Evolutionary conservation across 1,140 invertebrate genomes (phyloP).

Genomic region (Archivesica marissinica): DNA sequence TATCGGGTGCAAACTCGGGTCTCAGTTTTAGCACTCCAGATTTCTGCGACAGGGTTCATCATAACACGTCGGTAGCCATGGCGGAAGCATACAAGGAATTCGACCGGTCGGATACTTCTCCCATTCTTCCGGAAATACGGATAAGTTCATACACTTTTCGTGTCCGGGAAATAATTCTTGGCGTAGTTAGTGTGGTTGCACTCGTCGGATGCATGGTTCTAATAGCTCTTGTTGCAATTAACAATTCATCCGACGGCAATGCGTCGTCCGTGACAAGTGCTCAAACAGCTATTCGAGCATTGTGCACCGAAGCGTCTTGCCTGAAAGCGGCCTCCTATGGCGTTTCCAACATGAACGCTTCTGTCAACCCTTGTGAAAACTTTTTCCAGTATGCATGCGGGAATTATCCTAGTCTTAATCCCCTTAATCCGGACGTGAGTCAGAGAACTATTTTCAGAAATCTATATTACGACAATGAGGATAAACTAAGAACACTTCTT

Average conservation of each 20-base stretch:
- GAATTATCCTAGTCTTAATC: slow-evolving; percentile 66
- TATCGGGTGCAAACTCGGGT: slow-evolving; percentile 4
- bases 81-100: slow-evolving; percentile 73
- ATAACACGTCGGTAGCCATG: slow-evolving; percentile 39
- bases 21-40: slow-evolving; percentile 48
- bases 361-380: slow-evolving; percentile 86
- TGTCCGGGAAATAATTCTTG: slow-evolving; percentile 70
- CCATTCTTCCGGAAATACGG: slow-evolving; percentile 67
- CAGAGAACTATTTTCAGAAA: slow-evolving; percentile 68
- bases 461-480: slow-evolving; percentile 73
- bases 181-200: slow-evolving; percentile 51
- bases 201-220: slow-evolving; percentile 69
- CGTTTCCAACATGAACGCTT: slow-evolving; percentile 82
- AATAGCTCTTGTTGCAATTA: slow-evolving; percentile 66
- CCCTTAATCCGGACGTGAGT: slow-evolving; percentile 65
- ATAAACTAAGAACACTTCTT: slow-evolving; percentile 72
- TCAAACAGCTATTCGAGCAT: slow-evolving; percentile 41
- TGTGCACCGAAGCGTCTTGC: slow-evolving; percentile 71
- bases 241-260: slow-evolving; percentile 14
- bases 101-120: slow-evolving; percentile 65
- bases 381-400: slow-evolving; percentile 87
- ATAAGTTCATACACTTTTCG: slow-evolving; percentile 66
- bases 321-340: slow-evolving; percentile 72
- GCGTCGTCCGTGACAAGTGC: neutral
- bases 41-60: neutral